Base-by-base conservation (phyloP, 2,797 vertebrate genomes). In the Gobio occitaniae region DNA sequence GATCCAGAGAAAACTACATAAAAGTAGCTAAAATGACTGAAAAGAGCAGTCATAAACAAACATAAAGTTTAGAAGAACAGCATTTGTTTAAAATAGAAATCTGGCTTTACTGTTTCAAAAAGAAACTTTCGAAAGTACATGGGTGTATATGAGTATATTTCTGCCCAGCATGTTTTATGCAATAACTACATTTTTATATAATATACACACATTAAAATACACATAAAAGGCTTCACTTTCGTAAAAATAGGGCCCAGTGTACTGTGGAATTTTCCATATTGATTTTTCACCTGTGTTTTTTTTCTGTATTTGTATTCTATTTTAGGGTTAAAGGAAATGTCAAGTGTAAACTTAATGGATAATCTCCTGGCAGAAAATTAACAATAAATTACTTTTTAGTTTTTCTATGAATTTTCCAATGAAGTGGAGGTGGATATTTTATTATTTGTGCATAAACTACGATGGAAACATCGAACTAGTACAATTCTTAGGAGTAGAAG, bases 1-100 rank as follows among this genome's bases (percentile, higher is more conserved):
- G 19, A 6, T 47, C 25, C 25, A 86, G 38, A 83, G 29, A 59
- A 68, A 70, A 72, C 59, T 66, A 66, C 3, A 38, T 61, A 13
- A 15, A 50, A 52, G 25, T 15, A 47, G 41, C 69, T 25, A 25
- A 71, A 71, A 2, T 54, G 5, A 52, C 52, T 17, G 52, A 54
- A 52, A 52, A 52, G 50, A 52, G 16, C 5, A 52, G 50, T 7
- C 15, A 54, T 54, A 54, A 54, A 54, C 2, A 54, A 15, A 9
- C 16, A 29, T 48, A 10, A 29, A 29, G n/a, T 19, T 32, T 17
- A 74, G 29, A 74, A 29, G 3, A 47, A 71, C 12, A 25, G 12
- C n/a, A 71, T 25, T 16, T 16, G 25, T 25, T 25, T 50, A 1
- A 50, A 52, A 74, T 19, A 11, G 25, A 74, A 32, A 50, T 10